These are phyloP conservation scores for Chaetogeoica ovagalla DNA, from an alignment of 2,888 invertebrate genomes.

Conservation along the genomic window DNA sequence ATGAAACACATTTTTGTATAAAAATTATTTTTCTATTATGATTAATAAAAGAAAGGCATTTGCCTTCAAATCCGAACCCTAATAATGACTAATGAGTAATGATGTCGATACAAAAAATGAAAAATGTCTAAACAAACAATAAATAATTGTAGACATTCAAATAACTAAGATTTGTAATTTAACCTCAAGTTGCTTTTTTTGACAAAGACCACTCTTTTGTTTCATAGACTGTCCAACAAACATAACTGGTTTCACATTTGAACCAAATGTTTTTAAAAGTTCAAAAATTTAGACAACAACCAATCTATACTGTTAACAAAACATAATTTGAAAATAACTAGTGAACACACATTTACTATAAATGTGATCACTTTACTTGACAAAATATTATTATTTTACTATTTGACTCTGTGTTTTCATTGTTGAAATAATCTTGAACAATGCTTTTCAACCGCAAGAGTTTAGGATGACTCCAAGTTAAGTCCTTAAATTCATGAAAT, in stretches of 20 bases:
- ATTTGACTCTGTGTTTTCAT: constrained; percentile 62
- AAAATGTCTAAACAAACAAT: too few relatives aligned
- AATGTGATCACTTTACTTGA: constrained; percentile 59
- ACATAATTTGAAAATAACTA: constrained; percentile 9
- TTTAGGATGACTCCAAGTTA: constrained; percentile 78
- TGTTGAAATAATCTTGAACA: constrained; percentile 75
- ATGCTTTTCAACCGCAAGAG: constrained; percentile 77
- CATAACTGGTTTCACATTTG: constrained; percentile 77
- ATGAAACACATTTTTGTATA: too few relatives aligned
- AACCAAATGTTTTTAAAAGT: constrained; percentile 72
- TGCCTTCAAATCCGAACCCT: too few relatives aligned
- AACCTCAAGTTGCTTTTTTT: constrained; percentile 82
- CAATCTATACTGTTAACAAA: constrained; percentile 75
- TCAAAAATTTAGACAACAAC: constrained; percentile 86
- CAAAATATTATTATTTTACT: constrained; percentile 71
- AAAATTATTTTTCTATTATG: too few relatives aligned
- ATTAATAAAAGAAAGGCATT: too few relatives aligned
- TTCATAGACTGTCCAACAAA: constrained; percentile 83
- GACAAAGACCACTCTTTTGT: constrained; percentile 68
- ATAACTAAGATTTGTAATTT: too few relatives aligned
- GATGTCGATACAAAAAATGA: too few relatives aligned
- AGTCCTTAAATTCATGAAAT: constrained; percentile 35
- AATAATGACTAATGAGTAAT: too few relatives aligned
- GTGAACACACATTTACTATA: background rate
- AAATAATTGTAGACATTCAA: too few relatives aligned